Base-by-base conservation (phyloP, 2,888 invertebrate species). In the Caenorhabditis japonica region DNA sequence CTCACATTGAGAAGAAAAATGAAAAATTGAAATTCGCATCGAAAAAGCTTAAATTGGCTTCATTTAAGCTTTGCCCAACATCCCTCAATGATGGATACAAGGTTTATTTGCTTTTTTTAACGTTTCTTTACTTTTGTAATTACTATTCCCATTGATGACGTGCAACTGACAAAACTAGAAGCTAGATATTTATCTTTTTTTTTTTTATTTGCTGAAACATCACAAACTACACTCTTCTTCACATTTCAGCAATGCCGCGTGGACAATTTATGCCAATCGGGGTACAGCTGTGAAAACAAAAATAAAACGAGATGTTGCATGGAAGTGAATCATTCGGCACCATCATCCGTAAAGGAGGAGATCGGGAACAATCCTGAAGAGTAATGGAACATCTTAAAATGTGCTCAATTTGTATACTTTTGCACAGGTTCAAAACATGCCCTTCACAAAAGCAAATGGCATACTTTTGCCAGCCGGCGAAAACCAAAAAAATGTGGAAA, bases 281-380 rank as follows among this genome's bases (percentile, higher is more conserved):
- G 71, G 36, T 71, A 58, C 59, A 71, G 71, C 64, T 71, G 71
- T 34, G 62, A 64, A 53, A 71, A 44, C 38, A 46, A 41, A n/a
- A 56, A 46, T 47, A 58, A 53, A 39, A 13, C 38, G 43, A 55
- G 71, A 33, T 71, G 71, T 27, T 71, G 71, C 25, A 58, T 71
- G 62, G 59, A 71, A 55, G 13, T 56, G 13, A 64, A 64, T 23
- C 56, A 64, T 41, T 30, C 62, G 4, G 53, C 62, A n/a, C n/a
- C 30, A 30, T 10, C 30, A 10, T 7, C 30, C 30, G 30, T n/a
- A n/a, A n/a, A n/a, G n/a, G n/a, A n/a, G 46, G 36, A 44, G 12
- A 30, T 47, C 27, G 62, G 55, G 30, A 17, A 15, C 4, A 41
- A 39, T 30, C 55, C 56, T 30, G 56, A 56, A 41, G 64, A 64